A percentile compares a stretch with the other conserved stretches of the same genome.
Conservation (phyloP, 2,888 invertebrate genomes). For the Pachycephus smyrnensis region DNA sequence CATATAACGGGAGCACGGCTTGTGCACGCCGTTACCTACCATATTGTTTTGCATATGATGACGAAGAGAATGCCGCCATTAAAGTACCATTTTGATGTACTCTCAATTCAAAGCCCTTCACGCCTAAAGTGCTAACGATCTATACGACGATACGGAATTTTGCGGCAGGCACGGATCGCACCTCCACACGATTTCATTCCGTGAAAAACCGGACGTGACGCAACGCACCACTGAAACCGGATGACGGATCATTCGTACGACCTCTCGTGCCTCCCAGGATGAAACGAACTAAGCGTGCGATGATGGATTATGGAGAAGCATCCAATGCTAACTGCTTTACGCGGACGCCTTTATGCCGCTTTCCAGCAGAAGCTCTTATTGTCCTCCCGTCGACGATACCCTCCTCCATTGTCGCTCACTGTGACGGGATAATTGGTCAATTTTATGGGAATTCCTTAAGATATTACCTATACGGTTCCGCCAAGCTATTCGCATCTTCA, state of each 20-base stretch:
- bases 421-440: constrained; percentile 50
- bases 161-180: constrained; percentile 24
- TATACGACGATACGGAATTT: neutral
- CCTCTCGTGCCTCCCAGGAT: constrained; percentile 12
- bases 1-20: neutral
- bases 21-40: neutral
- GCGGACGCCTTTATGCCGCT: constrained; percentile 30
- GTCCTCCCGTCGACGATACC: constrained; percentile 30
- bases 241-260: constrained; percentile 61
- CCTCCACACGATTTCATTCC: neutral
- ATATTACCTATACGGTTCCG: neutral
- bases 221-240: constrained; percentile 53
- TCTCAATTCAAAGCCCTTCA: constrained; percentile 22
- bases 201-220: constrained; percentile 40
- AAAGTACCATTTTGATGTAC: constrained; percentile 22
- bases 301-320: constrained; percentile 59
- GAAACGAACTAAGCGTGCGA: constrained; percentile 54
- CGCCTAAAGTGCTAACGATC: constrained; percentile 6
- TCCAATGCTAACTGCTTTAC: constrained; percentile 36
- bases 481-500: neutral
- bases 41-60: constrained; percentile 2
- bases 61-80: constrained; percentile 25
- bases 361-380: constrained; percentile 34
- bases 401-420: constrained; percentile 37
- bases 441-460: constrained; percentile 48